A percentile compares a stretch with the other conserved stretches of the same genome.
Evolutionary conservation across 2,888 invertebrate genomes (phyloP).

Genomic region (Spisula solida): DNA sequence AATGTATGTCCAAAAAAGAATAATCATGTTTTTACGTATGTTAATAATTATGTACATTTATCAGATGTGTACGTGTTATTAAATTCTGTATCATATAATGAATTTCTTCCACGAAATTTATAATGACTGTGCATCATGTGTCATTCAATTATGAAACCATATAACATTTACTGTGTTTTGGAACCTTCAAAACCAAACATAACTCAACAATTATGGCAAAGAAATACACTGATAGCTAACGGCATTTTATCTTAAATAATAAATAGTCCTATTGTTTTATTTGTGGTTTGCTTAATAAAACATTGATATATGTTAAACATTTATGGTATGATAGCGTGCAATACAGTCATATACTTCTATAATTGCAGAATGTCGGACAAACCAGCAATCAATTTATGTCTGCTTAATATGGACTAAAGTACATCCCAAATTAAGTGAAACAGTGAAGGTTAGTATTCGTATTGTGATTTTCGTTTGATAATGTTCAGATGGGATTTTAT

Average conservation of each 20-base stretch:
- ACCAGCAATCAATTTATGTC: neutral
- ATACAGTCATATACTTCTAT: neutral
- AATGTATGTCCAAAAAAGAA: too few species aligned
- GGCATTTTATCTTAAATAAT: neutral
- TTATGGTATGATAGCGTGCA: neutral
- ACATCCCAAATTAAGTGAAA: neutral
- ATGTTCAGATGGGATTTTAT: neutral
- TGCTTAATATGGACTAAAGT: neutral
- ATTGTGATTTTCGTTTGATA: neutral
- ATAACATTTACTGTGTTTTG: too few species aligned
- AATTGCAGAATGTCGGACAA: neutral
- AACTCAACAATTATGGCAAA: neutral
- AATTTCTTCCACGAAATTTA: too few species aligned
- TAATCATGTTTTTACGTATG: too few species aligned
- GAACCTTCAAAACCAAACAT: too few species aligned
- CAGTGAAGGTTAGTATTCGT: neutral
- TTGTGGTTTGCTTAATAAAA: neutral
- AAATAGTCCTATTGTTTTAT: neutral
- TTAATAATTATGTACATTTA: too few species aligned
- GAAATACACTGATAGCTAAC: neutral
- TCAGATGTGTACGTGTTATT: too few species aligned
- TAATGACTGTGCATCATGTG: too few species aligned
- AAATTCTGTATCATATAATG: too few species aligned
- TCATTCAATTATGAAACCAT: too few species aligned
- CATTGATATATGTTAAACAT: neutral